Base-by-base conservation (phyloP, 2,113 vertebrate species). In the Myrmecophaga tridactyla region DNA sequence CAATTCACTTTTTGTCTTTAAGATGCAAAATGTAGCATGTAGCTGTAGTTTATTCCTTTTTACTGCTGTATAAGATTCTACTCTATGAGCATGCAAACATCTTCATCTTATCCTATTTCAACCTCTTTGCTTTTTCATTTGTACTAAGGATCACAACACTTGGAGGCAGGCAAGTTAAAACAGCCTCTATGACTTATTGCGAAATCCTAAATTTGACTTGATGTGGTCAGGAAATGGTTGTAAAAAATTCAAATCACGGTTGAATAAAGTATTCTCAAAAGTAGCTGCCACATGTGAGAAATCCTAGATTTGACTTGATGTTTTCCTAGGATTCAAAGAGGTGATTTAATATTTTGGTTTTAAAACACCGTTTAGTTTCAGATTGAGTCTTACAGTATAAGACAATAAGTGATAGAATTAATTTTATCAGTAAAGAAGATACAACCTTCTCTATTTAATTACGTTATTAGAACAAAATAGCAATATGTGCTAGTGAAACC, bases 201-300 rank as follows among this genome's bases (percentile, higher is more conserved):
- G 73, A 94, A 67, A 12, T 65, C 17, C 17, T 92, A 11, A 29
- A 58, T 76, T 95, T 94, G 21, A 53, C 69, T n/a, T n/a, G n/a
- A n/a, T n/a, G n/a, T n/a, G n/a, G n/a, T n/a, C n/a, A n/a, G n/a
- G n/a, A 86, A 92, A 72, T 96, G 70, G 94, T 86, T 4, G 2
- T 96, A 89, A 96, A 97, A 97, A 39, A 86, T 97, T 95, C 91
- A 96, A 92, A 92, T 95, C 75, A 58, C 94, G 95, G 86, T 94
- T 97, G 86, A 97, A 97, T 97, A 97, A 97, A 97, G 96, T 34
- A 25, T 97, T 97, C 90, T 95, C 88, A 94, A 96, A 95, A 96
- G 96, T 95, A 96, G 86, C 94, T n/a, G n/a, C n/a, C n/a, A n/a
- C n/a, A n/a, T n/a, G n/a, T n/a, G n/a, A n/a, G n/a, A n/a, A n/a